phyloP scores from a whole-genome alignment of 2,797 vertebrate species.

The Petrocephalus sullivani region DNA sequence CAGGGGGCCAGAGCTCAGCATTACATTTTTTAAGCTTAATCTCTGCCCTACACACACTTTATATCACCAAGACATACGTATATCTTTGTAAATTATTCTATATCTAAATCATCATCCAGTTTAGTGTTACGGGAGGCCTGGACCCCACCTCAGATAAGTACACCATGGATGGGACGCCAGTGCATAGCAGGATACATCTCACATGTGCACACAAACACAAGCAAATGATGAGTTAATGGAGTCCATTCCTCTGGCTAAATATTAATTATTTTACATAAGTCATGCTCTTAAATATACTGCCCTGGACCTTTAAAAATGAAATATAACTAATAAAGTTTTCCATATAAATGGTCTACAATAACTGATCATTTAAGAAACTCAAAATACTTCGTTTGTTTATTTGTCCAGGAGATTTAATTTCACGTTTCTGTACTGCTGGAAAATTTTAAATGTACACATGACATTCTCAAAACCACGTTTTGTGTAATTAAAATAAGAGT shows the following conservation, averaged over 20 bases:
- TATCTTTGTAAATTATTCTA: neutral
- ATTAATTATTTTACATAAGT: neutral
- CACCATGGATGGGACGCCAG: neutral
- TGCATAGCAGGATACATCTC: neutral
- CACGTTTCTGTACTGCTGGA: neutral
- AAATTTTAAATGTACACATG: neutral
- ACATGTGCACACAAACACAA: neutral
- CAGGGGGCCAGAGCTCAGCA: neutral
- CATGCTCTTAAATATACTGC: neutral
- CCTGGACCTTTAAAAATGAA: neutral
- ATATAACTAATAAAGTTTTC: neutral
- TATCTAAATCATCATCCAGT: neutral
- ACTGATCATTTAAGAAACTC: neutral
- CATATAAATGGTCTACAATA: neutral
- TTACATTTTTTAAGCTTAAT: neutral
- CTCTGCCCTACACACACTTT: neutral
- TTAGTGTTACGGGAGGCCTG: neutral
- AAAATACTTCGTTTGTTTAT: neutral
- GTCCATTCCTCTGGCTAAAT: neutral
- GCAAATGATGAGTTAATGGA: neutral
- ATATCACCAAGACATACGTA: neutral
- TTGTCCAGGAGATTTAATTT: neutral
- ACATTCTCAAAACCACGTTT: neutral
- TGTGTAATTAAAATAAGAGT: neutral
- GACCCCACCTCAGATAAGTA: neutral